These are phyloP conservation scores for Catharus minimus DNA, from an alignment of 2,113 vertebrate species.

Conservation along the genomic window DNA sequence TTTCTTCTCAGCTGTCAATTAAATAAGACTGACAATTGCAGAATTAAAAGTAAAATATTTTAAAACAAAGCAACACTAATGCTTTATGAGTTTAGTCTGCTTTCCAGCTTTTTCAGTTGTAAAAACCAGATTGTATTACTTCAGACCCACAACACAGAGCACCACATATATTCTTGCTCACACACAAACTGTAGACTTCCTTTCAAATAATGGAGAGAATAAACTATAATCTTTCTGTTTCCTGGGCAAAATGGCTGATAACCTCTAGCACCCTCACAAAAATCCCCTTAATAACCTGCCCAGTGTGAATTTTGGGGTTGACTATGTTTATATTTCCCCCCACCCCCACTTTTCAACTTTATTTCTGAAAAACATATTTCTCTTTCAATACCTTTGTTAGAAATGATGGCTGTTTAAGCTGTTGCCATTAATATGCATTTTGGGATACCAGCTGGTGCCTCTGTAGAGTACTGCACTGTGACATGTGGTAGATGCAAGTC, in stretches of 20 bases:
- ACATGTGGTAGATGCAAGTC: background rate
- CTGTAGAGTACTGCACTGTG: background rate
- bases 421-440: background rate
- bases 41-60: background rate
- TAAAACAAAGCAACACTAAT: background rate
- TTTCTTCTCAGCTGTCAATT: background rate
- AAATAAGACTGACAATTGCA: background rate
- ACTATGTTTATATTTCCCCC: background rate
- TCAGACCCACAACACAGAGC: background rate
- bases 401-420: background rate
- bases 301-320: background rate
- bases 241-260: background rate
- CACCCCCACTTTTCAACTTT: fast-evolving
- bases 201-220: background rate
- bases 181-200: background rate
- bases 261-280: background rate
- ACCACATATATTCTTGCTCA: background rate
- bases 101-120: background rate
- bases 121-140: background rate
- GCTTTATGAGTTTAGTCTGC: background rate
- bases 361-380: background rate
- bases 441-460: background rate
- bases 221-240: background rate
- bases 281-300: background rate
- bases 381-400: background rate